These are phyloP conservation scores for Drosophila kanekoi DNA, from an alignment of 2,888 invertebrate genomes.

Conservation along the genomic window DNA sequence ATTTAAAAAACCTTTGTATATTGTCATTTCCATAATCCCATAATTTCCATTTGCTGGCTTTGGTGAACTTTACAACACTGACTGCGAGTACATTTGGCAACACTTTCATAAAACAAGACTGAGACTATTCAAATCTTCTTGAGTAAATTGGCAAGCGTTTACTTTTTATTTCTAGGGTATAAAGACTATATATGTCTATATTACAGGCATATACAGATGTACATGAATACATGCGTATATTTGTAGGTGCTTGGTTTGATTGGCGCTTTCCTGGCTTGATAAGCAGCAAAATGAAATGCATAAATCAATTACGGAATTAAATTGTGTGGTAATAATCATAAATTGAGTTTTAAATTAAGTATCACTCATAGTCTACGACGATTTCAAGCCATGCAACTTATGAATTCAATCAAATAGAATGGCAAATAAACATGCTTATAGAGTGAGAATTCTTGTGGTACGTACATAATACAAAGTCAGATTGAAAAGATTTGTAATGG, in stretches of 20 bases:
- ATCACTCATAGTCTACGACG: constrained; percentile 1
- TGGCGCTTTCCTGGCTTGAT: constrained; percentile 41
- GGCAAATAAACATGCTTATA: background rate
- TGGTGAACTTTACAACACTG: background rate
- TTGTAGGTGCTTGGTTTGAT: constrained; percentile 35
- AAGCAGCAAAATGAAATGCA: constrained; percentile 39
- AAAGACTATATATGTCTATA: background rate
- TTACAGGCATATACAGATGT: background rate
- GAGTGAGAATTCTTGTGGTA: background rate
- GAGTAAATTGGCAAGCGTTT: no score
- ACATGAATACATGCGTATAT: background rate
- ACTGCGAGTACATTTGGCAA: background rate
- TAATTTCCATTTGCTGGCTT: no score
- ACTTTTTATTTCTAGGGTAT: background rate
- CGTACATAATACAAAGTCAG: constrained; percentile 10
- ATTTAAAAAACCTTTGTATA: no score
- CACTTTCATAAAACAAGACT: background rate
- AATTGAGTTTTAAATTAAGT: constrained; percentile 64
- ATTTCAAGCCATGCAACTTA: constrained; percentile 33
- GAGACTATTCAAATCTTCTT: background rate
- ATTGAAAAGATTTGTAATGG: constrained; percentile 32
- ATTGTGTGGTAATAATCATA: constrained; percentile 76
- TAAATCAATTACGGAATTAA: constrained; percentile 76
- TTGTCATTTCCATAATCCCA: no score
- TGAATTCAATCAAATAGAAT: constrained; percentile 28